Percentiles rank a stretch among this genome's conserved stretches.
Evolutionary conservation across 2,113 vertebrate genomes (phyloP).

Genomic region (Menura novaehollandiae): DNA sequence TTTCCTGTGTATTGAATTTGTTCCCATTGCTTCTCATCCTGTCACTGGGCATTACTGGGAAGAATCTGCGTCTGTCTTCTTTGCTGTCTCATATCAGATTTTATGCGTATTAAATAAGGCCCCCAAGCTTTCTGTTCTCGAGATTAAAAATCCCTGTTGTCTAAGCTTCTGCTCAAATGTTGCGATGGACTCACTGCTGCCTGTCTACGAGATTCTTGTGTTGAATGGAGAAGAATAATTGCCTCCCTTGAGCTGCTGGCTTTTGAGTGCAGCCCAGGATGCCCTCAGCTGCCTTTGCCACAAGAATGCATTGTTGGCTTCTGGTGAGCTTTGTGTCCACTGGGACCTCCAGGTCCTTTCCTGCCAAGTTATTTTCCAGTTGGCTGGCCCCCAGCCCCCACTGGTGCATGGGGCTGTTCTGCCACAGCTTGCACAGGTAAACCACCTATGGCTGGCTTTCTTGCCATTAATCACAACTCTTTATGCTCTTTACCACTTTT

Average conservation of each 20-base stretch:
- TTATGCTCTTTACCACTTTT: neutral
- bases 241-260: neutral
- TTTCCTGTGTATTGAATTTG: neutral
- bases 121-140: neutral
- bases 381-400: neutral
- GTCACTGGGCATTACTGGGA: neutral
- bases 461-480: neutral
- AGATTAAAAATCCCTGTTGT: neutral
- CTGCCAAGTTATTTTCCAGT: neutral
- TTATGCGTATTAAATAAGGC: neutral
- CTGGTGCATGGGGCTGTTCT: neutral
- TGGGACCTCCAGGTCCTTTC: neutral
- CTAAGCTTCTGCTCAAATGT: neutral
- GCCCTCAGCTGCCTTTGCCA: neutral
- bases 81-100: neutral
- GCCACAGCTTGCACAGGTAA: neutral
- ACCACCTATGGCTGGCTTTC: neutral
- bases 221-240: neutral
- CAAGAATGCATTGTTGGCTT: neutral
- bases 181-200: rapidly evolving
- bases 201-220: neutral
- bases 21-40: neutral
- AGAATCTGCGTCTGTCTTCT: neutral
- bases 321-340: neutral
- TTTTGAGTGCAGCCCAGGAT: neutral